Conservation (phyloP, 2,888 invertebrate species). For the Omphaloscelis lunosa region DNA sequence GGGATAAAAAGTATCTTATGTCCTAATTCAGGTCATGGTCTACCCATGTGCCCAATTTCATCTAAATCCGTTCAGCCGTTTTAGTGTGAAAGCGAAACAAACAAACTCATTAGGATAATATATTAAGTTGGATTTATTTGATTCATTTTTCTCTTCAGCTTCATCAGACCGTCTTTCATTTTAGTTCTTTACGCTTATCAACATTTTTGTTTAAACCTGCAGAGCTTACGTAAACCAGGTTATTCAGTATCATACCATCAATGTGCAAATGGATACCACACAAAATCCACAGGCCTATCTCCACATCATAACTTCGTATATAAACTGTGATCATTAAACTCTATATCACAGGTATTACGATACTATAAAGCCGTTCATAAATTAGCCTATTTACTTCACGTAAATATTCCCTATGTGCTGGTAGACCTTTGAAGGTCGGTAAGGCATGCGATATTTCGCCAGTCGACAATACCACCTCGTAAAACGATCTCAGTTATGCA, state of each 20-base stretch:
- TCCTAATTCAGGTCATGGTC: no score
- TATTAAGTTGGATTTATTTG: background rate
- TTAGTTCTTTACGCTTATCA: background rate
- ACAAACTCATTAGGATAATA: no score
- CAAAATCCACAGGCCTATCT: slow-evolving; percentile 37
- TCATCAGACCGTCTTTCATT: background rate
- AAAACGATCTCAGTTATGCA: slow-evolving; percentile 68
- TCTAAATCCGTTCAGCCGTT: no score
- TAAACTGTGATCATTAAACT: slow-evolving; percentile 57
- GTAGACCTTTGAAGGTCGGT: slow-evolving; percentile 39
- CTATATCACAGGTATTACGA: slow-evolving; percentile 60
- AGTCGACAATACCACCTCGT: slow-evolving; percentile 48
- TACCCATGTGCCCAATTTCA: no score
- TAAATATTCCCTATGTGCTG: slow-evolving; percentile 48
- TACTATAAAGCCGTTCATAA: slow-evolving; percentile 58
- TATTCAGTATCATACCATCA: slow-evolving; percentile 29
- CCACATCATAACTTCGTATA: slow-evolving; percentile 41
- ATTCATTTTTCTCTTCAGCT: background rate
- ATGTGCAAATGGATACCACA: slow-evolving; percentile 34
- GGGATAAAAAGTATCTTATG: no score
- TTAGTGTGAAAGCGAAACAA: no score
- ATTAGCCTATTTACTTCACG: slow-evolving; percentile 49
- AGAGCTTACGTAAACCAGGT: slow-evolving; percentile 26
- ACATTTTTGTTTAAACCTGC: background rate
- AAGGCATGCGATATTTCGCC: slow-evolving; percentile 56